A percentile compares a stretch with the other conserved stretches of the same genome.
Evolutionary conservation across 2,888 invertebrate species (phyloP).

Genomic region (Eupithecia vulgata): DNA sequence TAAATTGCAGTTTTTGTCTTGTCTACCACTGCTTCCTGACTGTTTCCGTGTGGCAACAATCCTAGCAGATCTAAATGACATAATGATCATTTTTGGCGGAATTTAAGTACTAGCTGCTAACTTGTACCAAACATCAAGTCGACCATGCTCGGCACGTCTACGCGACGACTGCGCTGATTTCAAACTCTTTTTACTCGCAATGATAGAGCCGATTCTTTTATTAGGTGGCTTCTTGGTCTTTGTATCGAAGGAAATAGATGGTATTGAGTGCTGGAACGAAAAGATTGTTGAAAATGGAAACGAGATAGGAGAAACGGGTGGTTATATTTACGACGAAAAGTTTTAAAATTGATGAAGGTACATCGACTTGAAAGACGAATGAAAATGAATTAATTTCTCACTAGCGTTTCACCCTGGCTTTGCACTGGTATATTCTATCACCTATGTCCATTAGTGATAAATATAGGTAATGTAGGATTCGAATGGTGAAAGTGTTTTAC

Average conservation of each 20-base stretch:
- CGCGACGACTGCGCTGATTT: constrained; percentile 72
- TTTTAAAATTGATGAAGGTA: background rate
- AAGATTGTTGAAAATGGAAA: background rate
- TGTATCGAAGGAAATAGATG: constrained; percentile 41
- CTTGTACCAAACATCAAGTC: constrained; percentile 45
- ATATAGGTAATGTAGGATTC: no score
- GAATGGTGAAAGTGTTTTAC: no score
- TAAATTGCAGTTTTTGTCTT: no score
- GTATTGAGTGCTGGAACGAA: constrained; percentile 1
- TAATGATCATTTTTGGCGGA: background rate
- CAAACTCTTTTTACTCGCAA: constrained; percentile 60
- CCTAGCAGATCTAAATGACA: no score
- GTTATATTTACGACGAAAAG: background rate
- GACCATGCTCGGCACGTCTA: constrained; percentile 73
- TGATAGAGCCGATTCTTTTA: constrained; percentile 75
- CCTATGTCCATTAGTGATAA: no score
- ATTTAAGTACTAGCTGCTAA: constrained; percentile 15
- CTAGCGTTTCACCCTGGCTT: no score
- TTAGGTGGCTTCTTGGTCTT: constrained; percentile 54
- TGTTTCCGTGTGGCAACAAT: no score
- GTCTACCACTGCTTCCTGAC: no score
- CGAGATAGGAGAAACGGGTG: background rate
- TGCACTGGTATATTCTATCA: no score
- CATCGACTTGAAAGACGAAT: no score
- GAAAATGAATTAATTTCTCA: no score